Evolutionary conservation across 2,888 invertebrate genomes (phyloP).

Genomic region (Odontocolon sp.): DNA sequence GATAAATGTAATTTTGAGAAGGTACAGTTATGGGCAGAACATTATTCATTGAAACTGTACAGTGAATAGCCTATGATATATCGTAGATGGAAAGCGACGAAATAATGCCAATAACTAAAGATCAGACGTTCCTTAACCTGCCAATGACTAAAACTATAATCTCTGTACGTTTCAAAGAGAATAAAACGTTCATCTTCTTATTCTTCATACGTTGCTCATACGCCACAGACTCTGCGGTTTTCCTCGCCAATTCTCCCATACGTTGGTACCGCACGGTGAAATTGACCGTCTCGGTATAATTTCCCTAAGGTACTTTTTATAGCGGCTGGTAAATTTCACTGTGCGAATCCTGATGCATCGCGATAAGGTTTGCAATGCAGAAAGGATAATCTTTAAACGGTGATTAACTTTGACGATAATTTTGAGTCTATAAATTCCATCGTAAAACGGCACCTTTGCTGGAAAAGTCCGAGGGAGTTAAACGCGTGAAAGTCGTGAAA

Average conservation of each 20-base stretch:
- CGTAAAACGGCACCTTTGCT: background rate
- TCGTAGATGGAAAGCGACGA: too few relatives aligned
- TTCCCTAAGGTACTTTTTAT: too few relatives aligned
- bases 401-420: constrained; percentile 17
- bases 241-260: background rate
- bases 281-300: too few relatives aligned
- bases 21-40: constrained; percentile 18
- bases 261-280: too few relatives aligned
- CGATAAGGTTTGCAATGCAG: background rate
- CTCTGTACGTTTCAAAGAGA: constrained; percentile 20
- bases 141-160: too few relatives aligned
- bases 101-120: too few relatives aligned
- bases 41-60: too few relatives aligned
- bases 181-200: constrained; percentile 17
- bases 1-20: constrained; percentile 37
- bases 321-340: too few relatives aligned
- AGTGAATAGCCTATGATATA: too few relatives aligned
- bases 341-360: background rate
- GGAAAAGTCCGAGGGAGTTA: background rate
- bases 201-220: background rate
- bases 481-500: background rate
- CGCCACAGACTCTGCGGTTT: background rate
- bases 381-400: constrained; percentile 4
- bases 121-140: too few relatives aligned
- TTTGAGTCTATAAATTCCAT: constrained; percentile 5